A percentile compares a stretch with the other conserved stretches of the same genome.
Conservation (phyloP, 1,140 invertebrate genomes). For the Drosophila kanapiae region DNA sequence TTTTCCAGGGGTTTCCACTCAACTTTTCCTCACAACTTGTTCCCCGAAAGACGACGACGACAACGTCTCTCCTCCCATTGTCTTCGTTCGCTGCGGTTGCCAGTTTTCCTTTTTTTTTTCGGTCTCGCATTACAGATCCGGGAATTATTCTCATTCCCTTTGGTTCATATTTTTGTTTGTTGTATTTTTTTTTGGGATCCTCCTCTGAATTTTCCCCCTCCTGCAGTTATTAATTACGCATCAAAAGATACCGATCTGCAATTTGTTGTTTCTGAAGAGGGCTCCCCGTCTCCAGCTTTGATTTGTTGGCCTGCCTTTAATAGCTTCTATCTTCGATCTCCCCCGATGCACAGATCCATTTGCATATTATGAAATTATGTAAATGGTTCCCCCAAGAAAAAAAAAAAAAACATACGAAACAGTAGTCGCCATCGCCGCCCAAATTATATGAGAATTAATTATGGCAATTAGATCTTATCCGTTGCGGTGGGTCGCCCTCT, state of each 20-base stretch:
- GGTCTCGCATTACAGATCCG: constrained; percentile 61
- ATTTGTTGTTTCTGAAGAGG: constrained; percentile 48
- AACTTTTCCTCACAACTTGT: constrained; percentile 74
- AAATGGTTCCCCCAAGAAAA: constrained; percentile 35
- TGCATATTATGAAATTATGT: constrained; percentile 77
- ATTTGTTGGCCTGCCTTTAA: constrained; percentile 64
- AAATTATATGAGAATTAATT: constrained; percentile 63
- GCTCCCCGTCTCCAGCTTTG: constrained; percentile 22
- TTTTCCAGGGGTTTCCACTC: constrained; percentile 62
- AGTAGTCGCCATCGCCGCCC: constrained; percentile 26
- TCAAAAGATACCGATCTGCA: constrained; percentile 79
- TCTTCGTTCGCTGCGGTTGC: constrained; percentile 64
- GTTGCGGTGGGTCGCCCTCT: constrained; percentile 32
- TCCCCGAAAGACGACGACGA: constrained; percentile 37
- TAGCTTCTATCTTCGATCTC: constrained; percentile 69
- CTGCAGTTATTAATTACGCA: constrained; percentile 77
- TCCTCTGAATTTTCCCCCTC: constrained; percentile 28
- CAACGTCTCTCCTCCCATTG: constrained; percentile 11
- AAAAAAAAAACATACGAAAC: constrained; percentile 7
- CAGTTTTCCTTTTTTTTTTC: constrained; percentile 50
- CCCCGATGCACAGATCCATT: constrained; percentile 34
- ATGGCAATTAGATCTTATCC: constrained; percentile 63
- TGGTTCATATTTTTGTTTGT: neutral
- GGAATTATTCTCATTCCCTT: constrained; percentile 12
- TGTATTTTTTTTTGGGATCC: constrained; percentile 37